Percentiles rank a stretch among this genome's conserved stretches.
Evolutionary conservation across 2,113 vertebrate species (phyloP).

Genomic region (Panthera leo): DNA sequence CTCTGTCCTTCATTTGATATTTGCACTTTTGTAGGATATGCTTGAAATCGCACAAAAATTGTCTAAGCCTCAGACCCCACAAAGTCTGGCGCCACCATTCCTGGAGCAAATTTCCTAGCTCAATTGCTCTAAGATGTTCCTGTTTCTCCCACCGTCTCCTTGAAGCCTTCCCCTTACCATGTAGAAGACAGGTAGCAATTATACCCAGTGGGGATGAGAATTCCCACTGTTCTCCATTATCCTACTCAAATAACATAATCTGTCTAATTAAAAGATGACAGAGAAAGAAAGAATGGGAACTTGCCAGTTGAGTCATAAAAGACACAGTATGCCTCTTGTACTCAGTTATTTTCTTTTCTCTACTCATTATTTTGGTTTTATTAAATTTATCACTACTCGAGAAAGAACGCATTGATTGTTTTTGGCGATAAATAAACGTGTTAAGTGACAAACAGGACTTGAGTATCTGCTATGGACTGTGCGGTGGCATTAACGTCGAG

Average conservation of each 20-base stretch:
- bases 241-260: conserved; percentile 75
- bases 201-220: conserved; percentile 72
- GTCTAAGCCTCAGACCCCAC: neutral
- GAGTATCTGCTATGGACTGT: neutral
- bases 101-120: neutral
- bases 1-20: neutral
- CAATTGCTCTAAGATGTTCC: neutral
- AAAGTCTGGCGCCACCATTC: neutral
- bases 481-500: neutral
- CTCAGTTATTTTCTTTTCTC: conserved; percentile 75
- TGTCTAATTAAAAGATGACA: conserved; percentile 79
- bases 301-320: conserved; percentile 70
- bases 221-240: conserved; percentile 74
- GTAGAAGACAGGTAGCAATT: conserved; percentile 77
- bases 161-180: conserved; percentile 27
- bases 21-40: neutral
- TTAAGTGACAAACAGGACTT: neutral
- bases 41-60: neutral
- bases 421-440: conserved; percentile 50
- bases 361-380: conserved; percentile 67
- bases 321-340: conserved; percentile 45
- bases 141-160: conserved; percentile 31
- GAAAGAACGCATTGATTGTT: conserved; percentile 42
- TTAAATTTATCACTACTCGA: conserved; percentile 56
- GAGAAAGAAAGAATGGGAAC: conserved; percentile 66